These are phyloP conservation scores for Dermochelys coriacea DNA, from an alignment of 2,797 vertebrate species.

Conservation along the genomic window DNA sequence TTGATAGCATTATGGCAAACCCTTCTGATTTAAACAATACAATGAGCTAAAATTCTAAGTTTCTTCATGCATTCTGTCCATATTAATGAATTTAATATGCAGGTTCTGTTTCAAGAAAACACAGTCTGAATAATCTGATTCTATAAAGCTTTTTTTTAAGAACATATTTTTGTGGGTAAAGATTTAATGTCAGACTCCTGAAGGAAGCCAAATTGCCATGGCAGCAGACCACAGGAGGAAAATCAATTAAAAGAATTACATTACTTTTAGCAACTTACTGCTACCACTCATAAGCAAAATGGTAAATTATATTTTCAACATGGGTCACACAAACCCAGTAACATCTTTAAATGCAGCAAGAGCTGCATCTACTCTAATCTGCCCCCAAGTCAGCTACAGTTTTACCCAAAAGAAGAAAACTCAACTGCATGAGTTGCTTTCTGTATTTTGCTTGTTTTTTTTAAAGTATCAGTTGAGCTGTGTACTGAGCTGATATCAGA, in stretches of 20 bases:
- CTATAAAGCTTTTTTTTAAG: neutral
- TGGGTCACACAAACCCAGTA: neutral
- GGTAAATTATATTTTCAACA: conserved; percentile 2
- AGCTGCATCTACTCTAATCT: conserved; percentile 11
- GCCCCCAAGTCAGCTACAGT: neutral
- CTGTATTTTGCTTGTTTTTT: neutral
- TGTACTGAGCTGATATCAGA: neutral
- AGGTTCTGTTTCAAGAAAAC: neutral
- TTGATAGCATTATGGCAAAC: neutral
- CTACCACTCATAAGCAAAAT: conserved; percentile 32
- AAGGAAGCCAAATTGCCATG: conserved; percentile 33
- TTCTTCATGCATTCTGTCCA: neutral
- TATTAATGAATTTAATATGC: neutral
- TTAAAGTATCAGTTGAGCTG: conserved; percentile 3
- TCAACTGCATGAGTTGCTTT: neutral
- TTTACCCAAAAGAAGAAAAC: neutral
- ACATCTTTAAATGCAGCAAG: neutral
- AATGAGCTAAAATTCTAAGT: neutral
- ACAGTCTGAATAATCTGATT: neutral
- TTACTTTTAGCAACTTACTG: conserved; percentile 17
- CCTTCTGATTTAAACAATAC: neutral
- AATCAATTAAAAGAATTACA: neutral
- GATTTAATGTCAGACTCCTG: conserved; percentile 27
- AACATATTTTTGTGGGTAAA: conserved; percentile 29
- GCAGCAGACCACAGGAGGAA: neutral